Conservation (phyloP, 1,140 invertebrate genomes). For the Euura lappo region DNA sequence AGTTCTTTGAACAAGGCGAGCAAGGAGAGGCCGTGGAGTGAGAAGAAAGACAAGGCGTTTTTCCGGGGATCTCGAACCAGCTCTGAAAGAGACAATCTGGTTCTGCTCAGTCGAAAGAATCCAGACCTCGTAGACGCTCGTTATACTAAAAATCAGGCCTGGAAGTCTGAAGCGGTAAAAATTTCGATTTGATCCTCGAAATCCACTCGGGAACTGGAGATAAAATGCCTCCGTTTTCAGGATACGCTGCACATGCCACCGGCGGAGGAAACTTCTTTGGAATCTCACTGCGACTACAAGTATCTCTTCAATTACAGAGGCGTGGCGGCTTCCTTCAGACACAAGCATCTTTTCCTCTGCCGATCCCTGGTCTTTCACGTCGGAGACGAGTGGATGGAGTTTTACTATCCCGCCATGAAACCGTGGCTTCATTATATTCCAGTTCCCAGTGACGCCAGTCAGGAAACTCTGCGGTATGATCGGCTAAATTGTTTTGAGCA, state of each 20-base stretch:
- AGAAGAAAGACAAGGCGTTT: slow-evolving; percentile 80
- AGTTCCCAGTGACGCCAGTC: slow-evolving; percentile 71
- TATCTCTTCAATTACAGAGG: slow-evolving; percentile 97
- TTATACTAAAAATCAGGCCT: slow-evolving; percentile 98
- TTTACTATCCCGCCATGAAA: slow-evolving; percentile 90
- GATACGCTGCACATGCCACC: slow-evolving; percentile 86
- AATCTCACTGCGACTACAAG: slow-evolving; percentile 92
- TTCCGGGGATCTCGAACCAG: slow-evolving; percentile 95
- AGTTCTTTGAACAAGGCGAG: slow-evolving; percentile 72
- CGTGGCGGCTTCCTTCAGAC: slow-evolving; percentile 95
- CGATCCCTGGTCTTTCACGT: slow-evolving; percentile 95
- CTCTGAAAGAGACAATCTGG: slow-evolving; percentile 86
- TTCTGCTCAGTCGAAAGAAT: slow-evolving; percentile 80
- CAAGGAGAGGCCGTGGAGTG: slow-evolving; percentile 74
- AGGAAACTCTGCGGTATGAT: slow-evolving; percentile 68
- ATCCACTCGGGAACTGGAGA: background rate
- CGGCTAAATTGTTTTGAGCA: slow-evolving; percentile 11
- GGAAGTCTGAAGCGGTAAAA: slow-evolving; percentile 86
- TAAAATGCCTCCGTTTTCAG: slow-evolving; percentile 54
- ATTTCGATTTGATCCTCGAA: background rate
- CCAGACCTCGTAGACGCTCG: slow-evolving; percentile 88
- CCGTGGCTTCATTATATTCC: slow-evolving; percentile 98
- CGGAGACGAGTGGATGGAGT: slow-evolving; percentile 94
- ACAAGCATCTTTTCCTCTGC: slow-evolving; percentile 95
- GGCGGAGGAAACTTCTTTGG: slow-evolving; percentile 86